Evolutionary conservation across 1,140 invertebrate genomes (phyloP), one percentile per base, ranked within the genome.

Genomic region (Drosophila virilis): DNA sequence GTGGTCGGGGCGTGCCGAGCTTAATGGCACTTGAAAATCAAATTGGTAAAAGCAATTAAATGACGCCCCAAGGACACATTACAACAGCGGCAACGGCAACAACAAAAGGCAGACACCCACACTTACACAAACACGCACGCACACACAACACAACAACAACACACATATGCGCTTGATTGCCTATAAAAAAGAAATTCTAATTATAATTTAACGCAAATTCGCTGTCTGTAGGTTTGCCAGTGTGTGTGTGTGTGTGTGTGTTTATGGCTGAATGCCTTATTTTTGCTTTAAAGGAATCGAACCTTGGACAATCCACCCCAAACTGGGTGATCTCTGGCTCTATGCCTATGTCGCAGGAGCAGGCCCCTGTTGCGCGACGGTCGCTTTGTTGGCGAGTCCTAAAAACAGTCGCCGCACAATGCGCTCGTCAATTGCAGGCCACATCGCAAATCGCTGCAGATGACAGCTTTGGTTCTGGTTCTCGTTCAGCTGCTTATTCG

Each of bases 1-100:
- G 78, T 59, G 80, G 22, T 17, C 32, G 71, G 69, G 74, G 78
- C 78, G 81, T 72, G 82, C 66, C 74, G 50, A 80, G 85, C 90
- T 91, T 91, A 91, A 91, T 91, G 85, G 90, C 85, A 91, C 83
- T 91, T 91, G 86, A 91, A 91, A 91, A 91, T 90, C 90, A 91
- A 91, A 91, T 88, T 91, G 90, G 90, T 91, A 91, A 91, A 91
- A 91, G 90, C 90, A 91, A 91, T 91, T 91, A 91, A 91, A 91
- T 89, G 90, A 91, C 85, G 90, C 90, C 90, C 90, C 90, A 91
- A 91, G 90, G 90, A 91, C 90, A 91, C 83, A 91, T 91, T 91
- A 91, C 88, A 91, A 65, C 84, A 70, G 61, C 78, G 78, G 48
- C 78, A 68, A 52, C 67, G 67, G 62, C 75, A 80, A 65, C 58